Percentiles rank a stretch among this genome's conserved stretches.
phyloP scores from a whole-genome alignment of 1,140 invertebrate genomes.

The Diplogasteroides magnus region DNA sequence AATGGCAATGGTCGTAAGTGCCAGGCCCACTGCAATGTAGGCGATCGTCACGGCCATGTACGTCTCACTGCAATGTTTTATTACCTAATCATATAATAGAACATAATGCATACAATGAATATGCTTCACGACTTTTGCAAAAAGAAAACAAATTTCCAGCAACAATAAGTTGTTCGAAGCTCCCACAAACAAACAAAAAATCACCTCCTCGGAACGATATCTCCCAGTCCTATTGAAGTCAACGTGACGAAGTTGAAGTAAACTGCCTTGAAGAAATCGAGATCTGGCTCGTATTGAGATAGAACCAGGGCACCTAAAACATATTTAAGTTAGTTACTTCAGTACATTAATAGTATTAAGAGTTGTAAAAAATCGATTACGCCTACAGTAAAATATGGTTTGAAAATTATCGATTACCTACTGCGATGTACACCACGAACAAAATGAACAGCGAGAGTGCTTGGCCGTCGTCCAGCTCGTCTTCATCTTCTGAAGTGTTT shows the following conservation, averaged over 20 bases:
- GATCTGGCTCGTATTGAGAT: conserved; percentile 43
- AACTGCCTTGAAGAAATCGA: conserved; percentile 49
- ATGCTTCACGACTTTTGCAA: background rate
- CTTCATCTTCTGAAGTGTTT: no score
- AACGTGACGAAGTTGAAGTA: conserved; percentile 53
- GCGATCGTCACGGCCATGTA: conserved; percentile 42
- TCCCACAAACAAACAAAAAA: no score
- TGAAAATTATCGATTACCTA: conserved; percentile 12
- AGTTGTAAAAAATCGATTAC: background rate
- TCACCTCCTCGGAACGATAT: conserved; percentile 45
- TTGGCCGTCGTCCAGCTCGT: conserved; percentile 23
- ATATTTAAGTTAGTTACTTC: background rate
- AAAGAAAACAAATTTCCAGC: conserved; percentile 3
- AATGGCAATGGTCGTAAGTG: conserved; percentile 48
- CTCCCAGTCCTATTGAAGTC: conserved; percentile 47
- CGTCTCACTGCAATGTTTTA: conserved; percentile 1
- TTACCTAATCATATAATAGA: background rate
- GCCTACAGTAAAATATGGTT: conserved; percentile 1
- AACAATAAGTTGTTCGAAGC: no score
- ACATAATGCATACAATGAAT: background rate
- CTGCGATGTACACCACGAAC: conserved; percentile 24
- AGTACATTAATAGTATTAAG: background rate
- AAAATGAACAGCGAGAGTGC: conserved; percentile 25
- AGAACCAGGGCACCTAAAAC: conserved; percentile 14
- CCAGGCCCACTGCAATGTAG: conserved; percentile 45